Base-by-base conservation (phyloP, 1,140 invertebrate species). In the Fopius arisanus region DNA sequence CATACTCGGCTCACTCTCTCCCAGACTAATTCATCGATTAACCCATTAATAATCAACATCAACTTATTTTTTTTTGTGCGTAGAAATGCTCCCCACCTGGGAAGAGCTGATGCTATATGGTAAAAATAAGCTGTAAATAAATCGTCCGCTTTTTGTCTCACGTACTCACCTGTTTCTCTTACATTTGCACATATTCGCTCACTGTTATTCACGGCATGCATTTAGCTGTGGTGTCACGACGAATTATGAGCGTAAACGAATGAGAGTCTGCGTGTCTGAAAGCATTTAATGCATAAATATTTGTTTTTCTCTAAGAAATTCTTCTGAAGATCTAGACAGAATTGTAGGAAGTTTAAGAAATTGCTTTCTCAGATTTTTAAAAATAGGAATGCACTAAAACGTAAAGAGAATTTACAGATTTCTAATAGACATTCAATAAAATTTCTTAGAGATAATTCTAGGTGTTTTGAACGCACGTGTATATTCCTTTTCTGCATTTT, bases 91-190 rank as follows among this genome's bases (percentile, higher is more conserved):
- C 81, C 86, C 85, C 63, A 86, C 83, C 83, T 88, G 86, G 86
- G 85, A 88, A 86, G 86, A 88, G 78, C 77, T 88, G 84, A 86
- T 88, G 84, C 82, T 88, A 84, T 86, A 88, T 82, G 86, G 86
- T 88, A 88, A 84, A 84, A 76, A 74, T 65, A n/a, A 75, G 75
- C 79, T 81, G 68, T 68, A 73, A 43, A 72, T 68, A 77, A 73
- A 74, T 74, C 73, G 77, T 43, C 23, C 79, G 73, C 71, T 81
- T 59, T 59, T 59, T 59, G 19, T 26, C 48, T 40, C 63, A 21
- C 72, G 31, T 73, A 23, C 59, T 59, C 28, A 72, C 21, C 78
- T 66, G 75, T 26, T 31, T 31, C 16, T 62, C 28, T 19, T 54
- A 23, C 33, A 33, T 66, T 68, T 68, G n/a, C 19, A 33, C 31